Conservation (phyloP, 2,113 vertebrate genomes). For the Paramisgurnus dabryanus region DNA sequence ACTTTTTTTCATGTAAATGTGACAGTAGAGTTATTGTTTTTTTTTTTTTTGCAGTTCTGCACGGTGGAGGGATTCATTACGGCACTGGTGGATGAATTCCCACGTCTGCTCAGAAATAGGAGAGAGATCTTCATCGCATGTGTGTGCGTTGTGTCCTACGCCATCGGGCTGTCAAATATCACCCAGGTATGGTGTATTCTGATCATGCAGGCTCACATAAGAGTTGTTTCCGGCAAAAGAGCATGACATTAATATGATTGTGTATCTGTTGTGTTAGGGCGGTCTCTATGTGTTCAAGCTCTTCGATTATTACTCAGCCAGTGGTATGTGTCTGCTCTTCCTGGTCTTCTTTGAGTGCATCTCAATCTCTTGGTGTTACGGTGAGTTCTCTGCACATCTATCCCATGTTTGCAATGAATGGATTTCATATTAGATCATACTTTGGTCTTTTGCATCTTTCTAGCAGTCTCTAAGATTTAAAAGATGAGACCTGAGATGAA, state of each 20-base stretch:
- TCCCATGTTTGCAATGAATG: neutral
- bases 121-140: conserved; percentile 93
- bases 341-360: conserved; percentile 98
- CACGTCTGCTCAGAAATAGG: conserved; percentile 81
- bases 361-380: conserved; percentile 98
- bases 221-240: neutral
- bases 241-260: neutral
- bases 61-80: conserved; percentile 98
- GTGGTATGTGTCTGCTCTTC: conserved; percentile 96
- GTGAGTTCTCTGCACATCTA: conserved; percentile 66
- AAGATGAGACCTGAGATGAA: too few species aligned
- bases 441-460: neutral
- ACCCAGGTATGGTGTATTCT: conserved; percentile 83
- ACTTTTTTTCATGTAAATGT: neutral
- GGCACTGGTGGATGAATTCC: conserved; percentile 95
- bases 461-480: neutral
- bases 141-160: conserved; percentile 91
- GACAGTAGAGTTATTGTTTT: neutral
- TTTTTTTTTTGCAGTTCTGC: conserved; percentile 82
- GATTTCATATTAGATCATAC: neutral
- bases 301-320: conserved; percentile 98
- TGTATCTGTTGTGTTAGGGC: conserved; percentile 73
- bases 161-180: conserved; percentile 97
- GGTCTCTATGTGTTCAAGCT: conserved; percentile 98
- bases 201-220: neutral